These are phyloP conservation scores for Zaprionus nigranus DNA, from an alignment of 1,140 invertebrate genomes.

Conservation along the genomic window DNA sequence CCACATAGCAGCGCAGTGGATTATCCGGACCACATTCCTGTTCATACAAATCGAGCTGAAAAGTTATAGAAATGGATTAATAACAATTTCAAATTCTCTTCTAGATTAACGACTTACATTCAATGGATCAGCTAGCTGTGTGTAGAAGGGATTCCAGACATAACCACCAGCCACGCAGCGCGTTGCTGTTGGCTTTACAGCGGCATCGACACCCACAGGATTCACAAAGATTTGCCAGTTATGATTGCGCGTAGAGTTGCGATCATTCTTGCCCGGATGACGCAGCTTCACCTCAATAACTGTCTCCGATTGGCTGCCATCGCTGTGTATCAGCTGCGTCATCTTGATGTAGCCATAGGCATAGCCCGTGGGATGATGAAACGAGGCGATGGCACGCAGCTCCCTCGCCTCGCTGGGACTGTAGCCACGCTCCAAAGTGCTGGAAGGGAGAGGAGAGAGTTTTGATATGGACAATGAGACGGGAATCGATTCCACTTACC, in stretches of 20 bases:
- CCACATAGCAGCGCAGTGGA: constrained; percentile 96
- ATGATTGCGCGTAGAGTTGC: constrained; percentile 93
- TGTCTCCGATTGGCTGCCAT: constrained; percentile 95
- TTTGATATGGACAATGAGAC: no score
- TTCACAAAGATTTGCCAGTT: constrained; percentile 97
- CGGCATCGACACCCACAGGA: constrained; percentile 95
- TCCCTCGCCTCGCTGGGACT: constrained; percentile 93
- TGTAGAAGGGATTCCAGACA: constrained; percentile 97
- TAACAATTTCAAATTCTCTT: not conserved
- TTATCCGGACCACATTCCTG: constrained; percentile 94
- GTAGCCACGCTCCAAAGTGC: constrained; percentile 93
- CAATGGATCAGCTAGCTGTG: constrained; percentile 93
- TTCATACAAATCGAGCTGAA: constrained; percentile 92
- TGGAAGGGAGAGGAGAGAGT: constrained; percentile 58
- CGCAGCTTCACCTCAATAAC: constrained; percentile 94
- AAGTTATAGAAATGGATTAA: not conserved
- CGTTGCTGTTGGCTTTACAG: constrained; percentile 91
- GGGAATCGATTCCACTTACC: no score
- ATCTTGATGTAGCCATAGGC: constrained; percentile 94
- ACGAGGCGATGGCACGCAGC: constrained; percentile 94
- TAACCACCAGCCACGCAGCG: constrained; percentile 95
- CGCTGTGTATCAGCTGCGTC: constrained; percentile 94
- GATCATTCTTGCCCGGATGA: constrained; percentile 92
- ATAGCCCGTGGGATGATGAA: constrained; percentile 94
- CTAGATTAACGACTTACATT: constrained; percentile 87